phyloP scores from a whole-genome alignment of 2,888 invertebrate genomes.

The Cyaniris semiargus region DNA sequence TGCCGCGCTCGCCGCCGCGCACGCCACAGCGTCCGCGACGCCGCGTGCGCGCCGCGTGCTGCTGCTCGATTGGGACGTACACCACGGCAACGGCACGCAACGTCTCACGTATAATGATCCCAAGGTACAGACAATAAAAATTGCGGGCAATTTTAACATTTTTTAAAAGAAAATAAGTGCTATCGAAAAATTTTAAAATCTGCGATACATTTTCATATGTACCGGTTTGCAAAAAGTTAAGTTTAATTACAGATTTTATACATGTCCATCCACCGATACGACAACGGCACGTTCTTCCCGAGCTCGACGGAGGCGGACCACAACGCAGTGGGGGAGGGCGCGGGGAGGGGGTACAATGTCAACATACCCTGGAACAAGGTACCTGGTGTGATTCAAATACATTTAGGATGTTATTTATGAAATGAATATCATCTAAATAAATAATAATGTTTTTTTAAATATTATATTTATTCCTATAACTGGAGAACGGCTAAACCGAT shows the following conservation, averaged over 20 bases:
- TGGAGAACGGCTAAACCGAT: too few species aligned
- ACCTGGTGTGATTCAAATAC: neutral
- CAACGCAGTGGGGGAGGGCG: constrained; percentile 83
- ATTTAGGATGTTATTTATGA: too few species aligned
- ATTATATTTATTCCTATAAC: too few species aligned
- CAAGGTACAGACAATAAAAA: constrained; percentile 42
- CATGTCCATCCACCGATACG: constrained; percentile 95
- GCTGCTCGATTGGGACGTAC: constrained; percentile 97
- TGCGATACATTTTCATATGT: too few species aligned
- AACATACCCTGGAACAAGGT: constrained; percentile 96
- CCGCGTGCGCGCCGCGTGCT: constrained; percentile 82
- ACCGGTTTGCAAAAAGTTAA: too few species aligned
- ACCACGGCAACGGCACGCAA: constrained; percentile 97
- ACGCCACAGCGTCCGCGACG: constrained; percentile 79
- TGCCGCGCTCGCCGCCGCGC: constrained; percentile 89
- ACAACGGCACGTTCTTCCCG: constrained; percentile 94
- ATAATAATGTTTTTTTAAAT: too few species aligned
- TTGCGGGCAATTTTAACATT: too few species aligned
- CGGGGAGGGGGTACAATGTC: constrained; percentile 90
- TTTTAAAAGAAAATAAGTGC: too few species aligned
- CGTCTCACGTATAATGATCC: constrained; percentile 86
- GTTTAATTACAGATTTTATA: constrained; percentile 85
- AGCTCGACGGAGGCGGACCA: constrained; percentile 84
- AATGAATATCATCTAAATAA: too few species aligned
- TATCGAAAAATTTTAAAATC: too few species aligned